Percentiles rank a stretch among this genome's conserved stretches.
Conservation (phyloP, 2,888 invertebrate species). For the Sesia apiformis region DNA sequence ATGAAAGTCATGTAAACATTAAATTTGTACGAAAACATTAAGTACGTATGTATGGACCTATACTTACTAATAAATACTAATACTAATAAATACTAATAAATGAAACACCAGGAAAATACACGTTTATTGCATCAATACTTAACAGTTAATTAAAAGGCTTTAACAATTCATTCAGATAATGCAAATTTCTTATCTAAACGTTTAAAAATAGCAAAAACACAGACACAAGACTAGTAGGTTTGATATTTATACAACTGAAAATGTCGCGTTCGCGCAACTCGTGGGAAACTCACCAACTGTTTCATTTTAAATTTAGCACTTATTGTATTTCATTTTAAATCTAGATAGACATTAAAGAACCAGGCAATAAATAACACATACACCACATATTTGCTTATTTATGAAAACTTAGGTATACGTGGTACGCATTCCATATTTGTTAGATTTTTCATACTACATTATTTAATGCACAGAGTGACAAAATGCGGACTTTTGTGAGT, state of each 20-base stretch:
- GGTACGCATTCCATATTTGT: too few relatives aligned
- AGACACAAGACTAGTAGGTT: not conserved
- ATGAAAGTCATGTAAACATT: too few relatives aligned
- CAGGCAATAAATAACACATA: not conserved
- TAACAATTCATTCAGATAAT: not conserved
- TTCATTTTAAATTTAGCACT: conserved; percentile 22
- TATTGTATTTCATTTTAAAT: conserved; percentile 15
- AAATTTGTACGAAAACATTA: too few relatives aligned
- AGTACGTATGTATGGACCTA: too few relatives aligned
- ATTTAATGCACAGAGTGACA: too few relatives aligned
- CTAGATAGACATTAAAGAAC: conserved; percentile 30
- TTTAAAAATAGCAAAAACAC: not conserved
- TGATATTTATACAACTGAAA: not conserved
- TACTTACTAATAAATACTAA: too few relatives aligned
- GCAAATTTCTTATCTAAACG: not conserved
- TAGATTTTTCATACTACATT: too few relatives aligned
- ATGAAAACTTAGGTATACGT: too few relatives aligned
- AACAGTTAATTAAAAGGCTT: not conserved
- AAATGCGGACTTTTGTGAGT: too few relatives aligned
- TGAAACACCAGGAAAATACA: not conserved
- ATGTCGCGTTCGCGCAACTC: not conserved
- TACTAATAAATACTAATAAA: not conserved
- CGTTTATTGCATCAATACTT: not conserved
- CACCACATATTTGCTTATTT: conserved; percentile 2
- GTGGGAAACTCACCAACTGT: conserved; percentile 45